Evolutionary conservation across 2,888 invertebrate genomes (phyloP).

Genomic region (Pseudoips prasinana): DNA sequence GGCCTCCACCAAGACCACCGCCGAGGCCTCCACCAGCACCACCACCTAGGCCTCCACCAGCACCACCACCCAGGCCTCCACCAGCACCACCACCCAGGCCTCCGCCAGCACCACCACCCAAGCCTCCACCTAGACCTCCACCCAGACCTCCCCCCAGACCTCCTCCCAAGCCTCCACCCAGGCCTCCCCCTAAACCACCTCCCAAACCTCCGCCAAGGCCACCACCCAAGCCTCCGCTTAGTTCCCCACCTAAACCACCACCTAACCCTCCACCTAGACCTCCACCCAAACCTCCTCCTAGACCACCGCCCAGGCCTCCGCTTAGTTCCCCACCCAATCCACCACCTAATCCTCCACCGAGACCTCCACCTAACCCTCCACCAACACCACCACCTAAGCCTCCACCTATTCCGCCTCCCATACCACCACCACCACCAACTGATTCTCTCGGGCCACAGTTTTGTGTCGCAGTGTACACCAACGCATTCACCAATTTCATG

Average conservation of each 20-base stretch:
- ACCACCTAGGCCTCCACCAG: neutral
- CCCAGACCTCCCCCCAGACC: neutral
- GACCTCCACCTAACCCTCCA: neutral
- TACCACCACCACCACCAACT: neutral
- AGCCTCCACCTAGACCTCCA: slow-evolving; percentile 13
- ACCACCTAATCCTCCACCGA: slow-evolving; percentile 5
- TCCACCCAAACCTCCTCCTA: slow-evolving; percentile 5
- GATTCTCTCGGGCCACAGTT: slow-evolving; percentile 28
- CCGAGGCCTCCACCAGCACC: slow-evolving; percentile 15
- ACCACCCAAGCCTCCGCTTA: neutral
- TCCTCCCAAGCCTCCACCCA: neutral
- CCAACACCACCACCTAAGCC: slow-evolving; percentile 1
- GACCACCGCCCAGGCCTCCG: slow-evolving; percentile 2
- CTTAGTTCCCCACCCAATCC: slow-evolving; percentile 3
- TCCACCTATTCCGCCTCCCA: slow-evolving; percentile 2
- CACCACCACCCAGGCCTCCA: slow-evolving; percentile 1
- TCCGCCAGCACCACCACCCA: slow-evolving; percentile 14
- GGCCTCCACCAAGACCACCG: neutral
- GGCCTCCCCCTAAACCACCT: neutral
- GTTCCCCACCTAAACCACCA: slow-evolving; percentile 8
- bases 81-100: slow-evolving; percentile 12
- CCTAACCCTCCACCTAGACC: slow-evolving; percentile 14
- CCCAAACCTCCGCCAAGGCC: neutral
- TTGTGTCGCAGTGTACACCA: slow-evolving; percentile 53
- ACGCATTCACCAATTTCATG: slow-evolving; percentile 58